A percentile compares a stretch with the other conserved stretches of the same genome.
Evolutionary conservation across 2,888 invertebrate species (phyloP).

Genomic region (Lamellibrachia satsuma): DNA sequence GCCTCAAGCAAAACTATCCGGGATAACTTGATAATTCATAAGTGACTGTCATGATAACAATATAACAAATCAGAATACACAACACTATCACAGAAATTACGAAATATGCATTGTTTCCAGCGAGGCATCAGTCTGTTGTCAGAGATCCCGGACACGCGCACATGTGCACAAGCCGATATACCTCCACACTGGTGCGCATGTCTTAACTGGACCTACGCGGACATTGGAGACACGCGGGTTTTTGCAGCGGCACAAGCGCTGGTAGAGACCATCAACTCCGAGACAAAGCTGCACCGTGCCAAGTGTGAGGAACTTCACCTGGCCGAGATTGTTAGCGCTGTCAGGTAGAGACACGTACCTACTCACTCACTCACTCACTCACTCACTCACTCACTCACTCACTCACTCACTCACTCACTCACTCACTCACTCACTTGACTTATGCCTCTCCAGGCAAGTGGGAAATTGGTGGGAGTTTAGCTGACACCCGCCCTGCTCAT

Average conservation of each 20-base stretch:
- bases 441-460: too few species aligned
- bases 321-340: background rate
- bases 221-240: conserved; percentile 62
- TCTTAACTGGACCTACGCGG: conserved; percentile 80
- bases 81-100: too few species aligned
- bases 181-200: conserved; percentile 97
- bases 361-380: background rate
- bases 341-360: background rate
- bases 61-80: too few species aligned
- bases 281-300: conserved; percentile 28
- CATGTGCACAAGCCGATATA: conserved; percentile 87
- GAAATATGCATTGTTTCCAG: too few species aligned
- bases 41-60: too few species aligned
- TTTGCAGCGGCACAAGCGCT: conserved; percentile 28
- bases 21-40: too few species aligned
- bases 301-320: conserved; percentile 33
- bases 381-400: background rate
- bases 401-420: background rate
- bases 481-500: too few species aligned
- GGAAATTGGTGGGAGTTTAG: too few species aligned
- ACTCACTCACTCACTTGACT: background rate
- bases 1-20: too few species aligned
- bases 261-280: conserved; percentile 34
- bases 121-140: conserved; percentile 60
- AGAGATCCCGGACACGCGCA: conserved; percentile 74